These are phyloP conservation scores for Cyanoderma ruficeps DNA, from an alignment of 2,113 vertebrate species.

Conservation along the genomic window DNA sequence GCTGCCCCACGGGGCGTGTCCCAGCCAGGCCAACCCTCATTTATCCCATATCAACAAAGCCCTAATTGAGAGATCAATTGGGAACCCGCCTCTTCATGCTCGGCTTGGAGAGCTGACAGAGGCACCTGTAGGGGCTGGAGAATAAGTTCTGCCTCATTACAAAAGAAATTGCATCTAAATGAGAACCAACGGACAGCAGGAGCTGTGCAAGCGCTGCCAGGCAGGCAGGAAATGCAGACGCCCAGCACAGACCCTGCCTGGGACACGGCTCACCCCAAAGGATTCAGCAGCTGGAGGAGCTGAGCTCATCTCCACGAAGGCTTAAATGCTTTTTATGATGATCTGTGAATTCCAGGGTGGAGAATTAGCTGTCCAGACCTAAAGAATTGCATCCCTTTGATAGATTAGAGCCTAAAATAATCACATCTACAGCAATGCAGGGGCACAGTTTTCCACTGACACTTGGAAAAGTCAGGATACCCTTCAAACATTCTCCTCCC, in stretches of 20 bases:
- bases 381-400: neutral
- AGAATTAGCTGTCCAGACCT: neutral
- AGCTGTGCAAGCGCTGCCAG: neutral
- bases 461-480: neutral
- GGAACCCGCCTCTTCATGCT: neutral
- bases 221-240: neutral
- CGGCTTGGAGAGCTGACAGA: constrained; percentile 41
- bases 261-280: constrained; percentile 25
- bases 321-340: neutral
- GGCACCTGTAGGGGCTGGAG: constrained; percentile 48
- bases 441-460: neutral
- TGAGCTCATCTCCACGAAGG: neutral
- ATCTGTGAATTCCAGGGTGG: constrained; percentile 23
- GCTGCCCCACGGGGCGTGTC: neutral
- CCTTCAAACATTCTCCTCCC: neutral
- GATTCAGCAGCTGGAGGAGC: neutral
- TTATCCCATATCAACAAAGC: neutral
- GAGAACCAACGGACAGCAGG: constrained; percentile 13
- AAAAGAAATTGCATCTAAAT: constrained; percentile 57
- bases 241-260: neutral
- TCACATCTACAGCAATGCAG: neutral
- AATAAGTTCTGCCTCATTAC: constrained; percentile 64
- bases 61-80: constrained; percentile 22
- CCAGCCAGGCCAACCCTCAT: neutral
- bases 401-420: neutral